phyloP scores from a whole-genome alignment of 2,888 invertebrate genomes.

The Meteorus cinctellus region DNA sequence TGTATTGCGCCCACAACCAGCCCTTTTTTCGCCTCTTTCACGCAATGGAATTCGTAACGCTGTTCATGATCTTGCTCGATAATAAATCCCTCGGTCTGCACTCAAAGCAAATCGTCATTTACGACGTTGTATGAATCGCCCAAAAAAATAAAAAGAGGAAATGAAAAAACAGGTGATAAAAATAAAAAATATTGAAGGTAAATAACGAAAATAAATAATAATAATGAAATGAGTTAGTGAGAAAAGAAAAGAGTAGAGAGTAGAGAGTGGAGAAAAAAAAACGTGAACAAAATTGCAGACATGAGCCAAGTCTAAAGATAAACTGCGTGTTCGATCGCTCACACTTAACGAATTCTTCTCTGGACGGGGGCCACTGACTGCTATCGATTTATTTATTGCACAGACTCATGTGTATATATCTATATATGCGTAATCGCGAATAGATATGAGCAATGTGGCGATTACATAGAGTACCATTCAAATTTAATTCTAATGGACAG shows the following conservation, averaged over 20 bases:
- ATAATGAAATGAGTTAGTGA: not conserved
- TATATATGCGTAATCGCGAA: not conserved
- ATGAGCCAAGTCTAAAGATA: conserved; percentile 11
- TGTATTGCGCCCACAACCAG: not conserved
- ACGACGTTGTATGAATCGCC: not conserved
- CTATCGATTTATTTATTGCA: conserved; percentile 10
- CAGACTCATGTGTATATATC: not conserved
- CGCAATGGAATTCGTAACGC: conserved; percentile 22
- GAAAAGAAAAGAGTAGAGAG: not conserved
- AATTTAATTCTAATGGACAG: not conserved
- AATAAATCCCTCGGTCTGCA: conserved; percentile 16
- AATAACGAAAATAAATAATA: not conserved
- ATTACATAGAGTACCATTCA: not conserved
- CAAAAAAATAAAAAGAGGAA: not conserved
- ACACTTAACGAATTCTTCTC: not conserved
- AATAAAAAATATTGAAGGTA: not conserved
- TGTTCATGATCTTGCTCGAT: not conserved
- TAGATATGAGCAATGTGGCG: not conserved
- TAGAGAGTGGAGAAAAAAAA: not conserved
- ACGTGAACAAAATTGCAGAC: not conserved
- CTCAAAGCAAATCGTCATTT: not conserved
- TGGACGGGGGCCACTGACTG: conserved; percentile 2
- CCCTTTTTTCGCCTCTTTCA: not conserved
- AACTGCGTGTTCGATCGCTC: not conserved
- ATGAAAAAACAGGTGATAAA: conserved; percentile 4